Conservation (phyloP, 2,888 invertebrate species). For the Drosophila koepferae region DNA sequence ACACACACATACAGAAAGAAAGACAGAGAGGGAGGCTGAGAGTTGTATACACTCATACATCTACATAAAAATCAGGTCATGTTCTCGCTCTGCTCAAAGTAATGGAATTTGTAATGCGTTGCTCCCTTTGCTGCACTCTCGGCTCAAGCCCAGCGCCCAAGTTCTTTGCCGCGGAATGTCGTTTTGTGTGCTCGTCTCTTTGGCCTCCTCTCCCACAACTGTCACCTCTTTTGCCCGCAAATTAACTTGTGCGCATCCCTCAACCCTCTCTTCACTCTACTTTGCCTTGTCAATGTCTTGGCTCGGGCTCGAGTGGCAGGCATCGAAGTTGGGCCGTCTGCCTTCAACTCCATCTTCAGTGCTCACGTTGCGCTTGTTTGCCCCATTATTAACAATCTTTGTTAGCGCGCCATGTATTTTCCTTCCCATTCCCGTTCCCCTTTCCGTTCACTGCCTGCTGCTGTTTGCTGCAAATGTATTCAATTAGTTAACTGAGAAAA, state of each 20-base stretch:
- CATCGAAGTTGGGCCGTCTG: conserved; percentile 30
- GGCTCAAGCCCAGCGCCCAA: conserved; percentile 28
- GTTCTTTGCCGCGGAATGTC: conserved; percentile 66
- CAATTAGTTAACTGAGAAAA: conserved; percentile 81
- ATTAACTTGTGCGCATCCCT: conserved; percentile 70
- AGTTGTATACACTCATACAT: conserved; percentile 45
- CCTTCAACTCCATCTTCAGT: conserved; percentile 1
- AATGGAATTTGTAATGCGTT: conserved; percentile 79
- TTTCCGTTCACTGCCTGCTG: not conserved
- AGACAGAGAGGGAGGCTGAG: conserved; percentile 14
- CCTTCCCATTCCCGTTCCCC: not conserved
- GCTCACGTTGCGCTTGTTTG: conserved; percentile 71
- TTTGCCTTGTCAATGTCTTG: conserved; percentile 31
- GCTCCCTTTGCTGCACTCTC: conserved; percentile 7
- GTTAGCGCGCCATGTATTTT: conserved; percentile 68
- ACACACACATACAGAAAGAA: conserved; percentile 18
- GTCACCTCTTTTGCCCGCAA: conserved; percentile 25
- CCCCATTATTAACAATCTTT: conserved; percentile 82
- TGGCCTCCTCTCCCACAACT: not conserved
- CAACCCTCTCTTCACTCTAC: not conserved
- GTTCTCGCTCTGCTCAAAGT: conserved; percentile 81
- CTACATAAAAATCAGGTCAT: conserved; percentile 78
- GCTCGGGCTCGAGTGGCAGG: conserved; percentile 30
- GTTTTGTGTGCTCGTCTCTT: conserved; percentile 54
- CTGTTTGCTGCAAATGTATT: conserved; percentile 72